Evolutionary conservation across 2,888 invertebrate genomes (phyloP), one percentile per base, ranked within the genome.

Genomic region (Hedya salicella): DNA sequence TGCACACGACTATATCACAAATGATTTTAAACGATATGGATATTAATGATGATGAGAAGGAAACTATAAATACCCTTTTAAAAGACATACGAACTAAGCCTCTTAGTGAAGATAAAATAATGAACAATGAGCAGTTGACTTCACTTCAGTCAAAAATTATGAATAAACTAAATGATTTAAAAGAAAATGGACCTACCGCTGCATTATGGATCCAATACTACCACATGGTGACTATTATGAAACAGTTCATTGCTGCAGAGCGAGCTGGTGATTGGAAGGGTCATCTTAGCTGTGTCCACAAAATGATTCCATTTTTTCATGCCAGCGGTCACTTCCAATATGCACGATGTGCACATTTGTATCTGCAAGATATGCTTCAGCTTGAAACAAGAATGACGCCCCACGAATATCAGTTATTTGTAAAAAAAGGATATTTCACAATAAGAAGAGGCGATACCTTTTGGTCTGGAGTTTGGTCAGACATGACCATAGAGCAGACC

Each of bases 401-500:
- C 25, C 25, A 25, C 25, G n/a, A 40, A 4, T 4, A 40, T 11
- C n/a, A 14, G 14, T 13, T n/a, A 13, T 66, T 76, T 71, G 17
- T n/a, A 4, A 72, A 60, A 68, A 69, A 74, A 57, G 75, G 76
- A 69, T 73, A 71, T 62, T 80, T 79, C 63, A 78, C 76, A 19
- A 71, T 77, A 40, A 72, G 68, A 71, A 74, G 78, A 57, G 73
- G 76, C 44, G 74, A 75, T 42, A 77, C 73, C 72, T 72, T 70
- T 52, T 68, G 73, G 77, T 82, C 77, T 75, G 83, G 83, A 73
- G 80, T 78, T 75, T 82, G 75, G 63, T 79, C 81, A 40, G 85
- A 83, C 62, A 82, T 82, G 82, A 66, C 78, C 1, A 85, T 85
- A 67, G 75, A 78, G 42, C 77, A 79, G 54, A 71, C 73, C 36